These are phyloP conservation scores for Odontesthes bonariensis DNA, from an alignment of 2,113 vertebrate species.

Conservation along the genomic window DNA sequence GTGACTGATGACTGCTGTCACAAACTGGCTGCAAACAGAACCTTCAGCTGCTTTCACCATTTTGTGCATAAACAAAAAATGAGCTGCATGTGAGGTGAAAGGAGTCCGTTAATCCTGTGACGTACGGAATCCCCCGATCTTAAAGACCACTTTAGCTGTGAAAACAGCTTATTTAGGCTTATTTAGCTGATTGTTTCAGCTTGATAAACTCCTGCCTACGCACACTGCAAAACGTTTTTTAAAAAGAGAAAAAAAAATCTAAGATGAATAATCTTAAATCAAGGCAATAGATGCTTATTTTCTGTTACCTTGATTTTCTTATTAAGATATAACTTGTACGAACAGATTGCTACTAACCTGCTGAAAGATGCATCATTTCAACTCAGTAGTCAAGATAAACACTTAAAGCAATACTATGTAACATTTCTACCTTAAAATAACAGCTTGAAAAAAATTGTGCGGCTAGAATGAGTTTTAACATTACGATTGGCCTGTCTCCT, in stretches of 20 bases:
- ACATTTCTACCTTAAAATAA: too few species aligned
- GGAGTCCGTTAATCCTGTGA: neutral
- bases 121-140: neutral
- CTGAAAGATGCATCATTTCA: neutral
- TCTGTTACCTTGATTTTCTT: too few species aligned
- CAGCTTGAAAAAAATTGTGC: too few species aligned
- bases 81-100: neutral
- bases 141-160: neutral
- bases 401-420: too few species aligned
- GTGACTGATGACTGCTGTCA: slow-evolving; percentile 13
- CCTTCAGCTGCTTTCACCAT: neutral
- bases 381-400: too few species aligned
- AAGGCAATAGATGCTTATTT: neutral
- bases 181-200: too few species aligned
- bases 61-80: slow-evolving; percentile 3
- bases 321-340: neutral
- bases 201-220: too few species aligned
- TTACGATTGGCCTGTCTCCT: too few species aligned
- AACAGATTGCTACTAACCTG: neutral
- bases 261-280: neutral
- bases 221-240: neutral
- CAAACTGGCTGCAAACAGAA: neutral
- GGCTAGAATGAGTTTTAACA: too few species aligned
- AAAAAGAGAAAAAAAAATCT: too few species aligned
- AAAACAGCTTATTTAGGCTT: too few species aligned